A percentile compares a stretch with the other conserved stretches of the same genome.
phyloP scores from a whole-genome alignment of 2,888 invertebrate genomes.

The Troides helena region DNA sequence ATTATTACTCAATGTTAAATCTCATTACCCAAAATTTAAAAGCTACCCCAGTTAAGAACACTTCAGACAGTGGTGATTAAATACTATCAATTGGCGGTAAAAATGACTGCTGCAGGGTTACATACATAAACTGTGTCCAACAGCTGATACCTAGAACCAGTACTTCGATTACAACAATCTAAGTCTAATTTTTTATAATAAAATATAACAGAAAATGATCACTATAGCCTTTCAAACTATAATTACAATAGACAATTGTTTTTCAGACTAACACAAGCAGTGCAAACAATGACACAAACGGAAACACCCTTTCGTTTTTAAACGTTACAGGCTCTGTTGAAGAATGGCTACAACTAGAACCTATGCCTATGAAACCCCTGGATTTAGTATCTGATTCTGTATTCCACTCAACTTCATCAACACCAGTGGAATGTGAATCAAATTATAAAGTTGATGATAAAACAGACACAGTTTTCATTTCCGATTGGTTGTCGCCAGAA shows the following conservation, averaged over 20 bases:
- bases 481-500: constrained; percentile 82
- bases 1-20: too few species aligned
- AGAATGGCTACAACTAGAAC: constrained; percentile 67
- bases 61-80: too few species aligned
- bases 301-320: constrained; percentile 59
- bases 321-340: constrained; percentile 60
- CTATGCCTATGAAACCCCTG: constrained; percentile 50
- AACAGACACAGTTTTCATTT: constrained; percentile 55
- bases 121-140: too few species aligned
- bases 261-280: constrained; percentile 30
- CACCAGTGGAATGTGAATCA: constrained; percentile 37
- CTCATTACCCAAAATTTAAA: too few species aligned
- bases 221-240: not conserved
- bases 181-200: too few species aligned
- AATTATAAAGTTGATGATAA: constrained; percentile 16
- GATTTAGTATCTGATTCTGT: constrained; percentile 36
- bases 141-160: too few species aligned
- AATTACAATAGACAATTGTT: not conserved
- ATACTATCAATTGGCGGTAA: too few species aligned
- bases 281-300: constrained; percentile 35
- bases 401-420: constrained; percentile 34
- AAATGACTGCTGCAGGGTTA: too few species aligned
- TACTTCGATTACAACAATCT: too few species aligned
- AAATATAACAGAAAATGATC: too few species aligned
- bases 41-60: too few species aligned